These are phyloP conservation scores for Periphyllus acericola DNA, from an alignment of 2,888 invertebrate genomes.

Conservation along the genomic window DNA sequence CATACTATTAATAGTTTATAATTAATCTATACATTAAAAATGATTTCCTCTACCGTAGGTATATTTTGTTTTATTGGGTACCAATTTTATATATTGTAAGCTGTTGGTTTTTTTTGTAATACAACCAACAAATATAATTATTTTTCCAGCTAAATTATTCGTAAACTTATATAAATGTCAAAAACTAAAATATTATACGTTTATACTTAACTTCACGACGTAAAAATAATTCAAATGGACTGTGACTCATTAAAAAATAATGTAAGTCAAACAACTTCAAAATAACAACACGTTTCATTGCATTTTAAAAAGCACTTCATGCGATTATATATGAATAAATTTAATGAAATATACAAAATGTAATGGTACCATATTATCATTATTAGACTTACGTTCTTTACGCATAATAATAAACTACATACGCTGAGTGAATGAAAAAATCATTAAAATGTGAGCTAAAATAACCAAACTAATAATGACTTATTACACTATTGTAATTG, in stretches of 20 bases:
- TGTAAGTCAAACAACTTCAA: not conserved
- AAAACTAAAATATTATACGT: not conserved
- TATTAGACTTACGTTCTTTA: not conserved
- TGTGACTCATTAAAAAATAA: not conserved
- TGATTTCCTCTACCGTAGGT: not conserved
- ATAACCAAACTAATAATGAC: not conserved
- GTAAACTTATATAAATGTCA: not conserved
- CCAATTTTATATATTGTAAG: not conserved
- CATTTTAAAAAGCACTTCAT: not conserved
- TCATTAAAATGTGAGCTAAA: not conserved
- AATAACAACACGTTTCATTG: not conserved
- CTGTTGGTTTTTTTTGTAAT: not conserved
- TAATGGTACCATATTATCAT: not conserved
- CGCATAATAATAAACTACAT: not conserved
- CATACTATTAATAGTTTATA: not conserved
- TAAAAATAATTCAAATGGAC: not conserved
- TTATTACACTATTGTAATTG: too few relatives aligned
- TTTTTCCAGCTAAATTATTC: not conserved
- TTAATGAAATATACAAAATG: not conserved
- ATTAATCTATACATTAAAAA: not conserved
- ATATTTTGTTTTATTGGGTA: not conserved
- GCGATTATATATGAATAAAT: not conserved
- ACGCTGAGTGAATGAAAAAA: not conserved
- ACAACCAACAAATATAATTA: not conserved
- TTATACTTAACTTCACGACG: not conserved